These are phyloP conservation scores for Coranthus polyacanthus DNA, from an alignment of 2,797 vertebrate species.

Conservation along the genomic window DNA sequence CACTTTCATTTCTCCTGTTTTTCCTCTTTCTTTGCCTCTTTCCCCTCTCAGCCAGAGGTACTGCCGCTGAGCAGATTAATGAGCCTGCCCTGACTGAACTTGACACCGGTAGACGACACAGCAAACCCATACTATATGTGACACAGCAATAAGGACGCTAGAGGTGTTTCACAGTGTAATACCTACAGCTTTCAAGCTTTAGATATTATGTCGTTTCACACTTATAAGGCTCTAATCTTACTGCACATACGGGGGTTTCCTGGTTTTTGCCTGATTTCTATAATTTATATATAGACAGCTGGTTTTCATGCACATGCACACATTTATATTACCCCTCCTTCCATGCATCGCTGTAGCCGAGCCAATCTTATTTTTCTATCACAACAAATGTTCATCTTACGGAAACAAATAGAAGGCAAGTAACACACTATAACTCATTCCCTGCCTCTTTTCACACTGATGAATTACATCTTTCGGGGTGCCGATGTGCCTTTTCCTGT, in stretches of 20 bases:
- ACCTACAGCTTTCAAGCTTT: background rate
- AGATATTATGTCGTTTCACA: slow-evolving; percentile 5
- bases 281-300: too few species aligned
- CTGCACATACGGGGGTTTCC: background rate
- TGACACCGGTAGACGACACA: slow-evolving; percentile 52
- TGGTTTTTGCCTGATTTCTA: background rate
- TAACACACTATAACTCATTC: slow-evolving; percentile 4
- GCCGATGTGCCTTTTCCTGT: background rate
- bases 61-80: slow-evolving; percentile 63
- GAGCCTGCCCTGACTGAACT: slow-evolving; percentile 59
- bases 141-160: slow-evolving; percentile 41
- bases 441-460: background rate
- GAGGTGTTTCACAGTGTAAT: slow-evolving; percentile 10
- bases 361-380: slow-evolving; percentile 5
- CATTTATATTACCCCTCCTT: too few species aligned
- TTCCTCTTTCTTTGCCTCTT: slow-evolving; percentile 7
- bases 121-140: slow-evolving; percentile 54
- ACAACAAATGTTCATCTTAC: too few species aligned
- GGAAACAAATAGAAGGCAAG: slow-evolving; percentile 8
- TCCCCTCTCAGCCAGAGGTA: slow-evolving; percentile 32
- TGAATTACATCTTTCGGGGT: slow-evolving; percentile 23
- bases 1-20: slow-evolving; percentile 38
- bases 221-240: slow-evolving; percentile 3
- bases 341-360: background rate
- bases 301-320: too few species aligned